Evolutionary conservation across 2,113 vertebrate genomes (phyloP), one percentile per base, ranked within the genome.

Genomic region (Melanotaenia duboulayi): DNA sequence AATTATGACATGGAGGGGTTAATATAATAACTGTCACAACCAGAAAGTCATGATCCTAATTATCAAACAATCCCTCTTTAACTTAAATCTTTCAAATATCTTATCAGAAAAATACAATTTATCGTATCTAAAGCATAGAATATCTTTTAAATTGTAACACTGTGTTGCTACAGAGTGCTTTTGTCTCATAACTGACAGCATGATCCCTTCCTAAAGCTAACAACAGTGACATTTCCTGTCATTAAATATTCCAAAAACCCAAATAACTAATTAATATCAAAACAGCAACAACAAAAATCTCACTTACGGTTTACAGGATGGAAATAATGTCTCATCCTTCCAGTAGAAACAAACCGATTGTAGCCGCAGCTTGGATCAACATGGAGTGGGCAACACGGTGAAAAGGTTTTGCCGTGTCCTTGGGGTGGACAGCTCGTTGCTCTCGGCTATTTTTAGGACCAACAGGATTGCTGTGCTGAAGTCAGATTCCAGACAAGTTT

Each of bases 401-500:
- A 35, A 81, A 25, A 16, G 66, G 66, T 80, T 85, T 28, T 82
- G 89, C 80, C 65, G 81, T 82, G 90, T 92, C 91, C 91, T 24
- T 87, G 78, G 70, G 89, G 86, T 68, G 66, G 68, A 52, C 84
- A 63, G 83, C 70, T 63, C 80, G 82, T 84, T 76, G 78, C 77
- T 76, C 66, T 4, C 7, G 6, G 79, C 83, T 94, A 93, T 94
- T 93, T 93, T 94, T 93, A 93, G 92, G 70, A 14, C 66, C 24
- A 71, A 65, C 75, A 69, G 88, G 76, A 85, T 85, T 81, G 49
- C 80, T 46, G 70, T 35, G 79, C 76, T 87, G 76, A 83, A 81
- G 74, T 84, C 84, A 84, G 78, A 90, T 80, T 90, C 87, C 82
- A 88, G 87, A 90, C 81, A 76, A 54, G 65, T 80, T 78, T 74